These are phyloP conservation scores for Acanthopleura granulata DNA, from an alignment of 2,888 invertebrate species.

Conservation along the genomic window DNA sequence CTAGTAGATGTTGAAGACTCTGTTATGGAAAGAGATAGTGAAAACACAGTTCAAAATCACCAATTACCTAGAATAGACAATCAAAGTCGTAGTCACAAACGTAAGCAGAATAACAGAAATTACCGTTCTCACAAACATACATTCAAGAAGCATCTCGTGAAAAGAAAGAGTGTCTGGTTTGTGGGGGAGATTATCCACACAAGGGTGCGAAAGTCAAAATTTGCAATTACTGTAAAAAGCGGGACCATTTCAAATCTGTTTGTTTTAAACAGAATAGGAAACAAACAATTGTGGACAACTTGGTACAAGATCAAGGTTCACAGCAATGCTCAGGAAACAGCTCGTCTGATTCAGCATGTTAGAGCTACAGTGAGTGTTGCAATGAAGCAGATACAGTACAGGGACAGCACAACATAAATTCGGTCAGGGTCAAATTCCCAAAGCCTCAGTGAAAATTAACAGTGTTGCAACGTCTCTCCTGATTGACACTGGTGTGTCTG, in stretches of 20 bases:
- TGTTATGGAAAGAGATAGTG: constrained; percentile 29
- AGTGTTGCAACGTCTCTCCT: neutral
- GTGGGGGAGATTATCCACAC: constrained; percentile 32
- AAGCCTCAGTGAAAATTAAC: neutral
- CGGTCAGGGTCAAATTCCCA: neutral
- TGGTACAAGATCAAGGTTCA: neutral
- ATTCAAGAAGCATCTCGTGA: too few species aligned
- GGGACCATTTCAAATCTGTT: constrained; percentile 25
- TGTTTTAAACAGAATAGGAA: neutral
- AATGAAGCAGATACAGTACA: neutral
- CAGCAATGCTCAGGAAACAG: neutral
- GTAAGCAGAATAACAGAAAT: too few species aligned
- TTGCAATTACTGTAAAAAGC: constrained; percentile 27
- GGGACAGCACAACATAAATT: neutral
- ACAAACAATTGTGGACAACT: neutral
- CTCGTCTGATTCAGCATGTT: neutral
- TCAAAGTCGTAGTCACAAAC: too few species aligned
- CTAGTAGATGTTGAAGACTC: constrained; percentile 29
- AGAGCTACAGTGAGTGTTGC: neutral
- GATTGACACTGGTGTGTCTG: constrained; percentile 4
- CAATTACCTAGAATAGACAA: too few species aligned
- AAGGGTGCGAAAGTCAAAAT: constrained; percentile 19
- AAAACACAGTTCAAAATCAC: neutral
- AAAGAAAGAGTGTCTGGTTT: constrained; percentile 23
- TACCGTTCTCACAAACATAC: too few species aligned